Percentiles rank a stretch among this genome's conserved stretches.
Evolutionary conservation across 2,888 invertebrate species (phyloP).

Genomic region (Myopa tessellatipennis): DNA sequence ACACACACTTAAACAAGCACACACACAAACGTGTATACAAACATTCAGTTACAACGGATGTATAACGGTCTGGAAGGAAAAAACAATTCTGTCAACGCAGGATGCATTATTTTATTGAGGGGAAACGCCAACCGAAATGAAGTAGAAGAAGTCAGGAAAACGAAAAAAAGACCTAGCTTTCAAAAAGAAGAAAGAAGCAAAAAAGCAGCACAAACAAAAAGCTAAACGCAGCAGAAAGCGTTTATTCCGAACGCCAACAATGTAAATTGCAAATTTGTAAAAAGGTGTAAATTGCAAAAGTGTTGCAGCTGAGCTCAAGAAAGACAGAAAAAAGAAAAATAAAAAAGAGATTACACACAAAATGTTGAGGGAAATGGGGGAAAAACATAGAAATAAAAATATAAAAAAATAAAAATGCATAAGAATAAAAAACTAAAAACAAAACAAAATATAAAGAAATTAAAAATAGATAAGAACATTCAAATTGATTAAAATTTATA

Average conservation of each 20-base stretch:
- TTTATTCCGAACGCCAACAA: conserved; percentile 30
- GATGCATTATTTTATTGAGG: conserved; percentile 34
- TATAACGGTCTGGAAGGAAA: conserved; percentile 15
- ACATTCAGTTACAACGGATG: conserved; percentile 12
- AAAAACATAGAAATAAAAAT: too few species aligned
- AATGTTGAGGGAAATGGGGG: background rate
- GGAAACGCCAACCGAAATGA: conserved; percentile 8
- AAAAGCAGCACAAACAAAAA: conserved; percentile 4
- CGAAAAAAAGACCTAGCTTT: background rate
- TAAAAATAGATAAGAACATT: too few species aligned
- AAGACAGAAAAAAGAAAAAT: background rate
- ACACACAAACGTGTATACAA: background rate
- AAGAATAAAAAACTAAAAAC: too few species aligned
- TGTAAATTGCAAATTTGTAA: conserved; percentile 28
- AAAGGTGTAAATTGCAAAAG: conserved; percentile 17
- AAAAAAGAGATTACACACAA: background rate
- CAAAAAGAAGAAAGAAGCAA: background rate
- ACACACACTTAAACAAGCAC: background rate
- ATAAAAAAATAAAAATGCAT: too few species aligned
- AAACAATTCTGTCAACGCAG: conserved; percentile 30
- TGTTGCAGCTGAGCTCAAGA: background rate
- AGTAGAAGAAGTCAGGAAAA: conserved; percentile 19
- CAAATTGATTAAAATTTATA: too few species aligned
- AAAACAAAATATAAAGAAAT: too few species aligned
- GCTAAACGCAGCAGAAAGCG: conserved; percentile 20